phyloP scores from a whole-genome alignment of 2,113 vertebrate genomes.

The Cochlearius cochlearius region DNA sequence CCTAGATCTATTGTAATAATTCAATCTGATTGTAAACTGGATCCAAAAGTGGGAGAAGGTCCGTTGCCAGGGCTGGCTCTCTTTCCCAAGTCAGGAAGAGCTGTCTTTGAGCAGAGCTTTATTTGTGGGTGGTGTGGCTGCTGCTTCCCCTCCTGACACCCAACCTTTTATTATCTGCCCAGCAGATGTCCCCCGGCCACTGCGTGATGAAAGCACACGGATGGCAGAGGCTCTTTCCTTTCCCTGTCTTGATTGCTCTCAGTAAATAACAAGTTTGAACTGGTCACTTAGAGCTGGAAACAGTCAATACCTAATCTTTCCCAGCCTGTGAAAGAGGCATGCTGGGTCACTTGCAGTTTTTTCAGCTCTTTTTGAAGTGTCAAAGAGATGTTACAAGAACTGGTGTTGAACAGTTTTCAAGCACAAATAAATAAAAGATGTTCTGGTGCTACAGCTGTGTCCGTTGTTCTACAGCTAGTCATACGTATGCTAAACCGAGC shows the following conservation, averaged over 20 bases:
- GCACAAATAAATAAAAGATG: conserved; percentile 28
- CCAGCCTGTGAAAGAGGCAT: neutral
- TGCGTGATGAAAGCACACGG: neutral
- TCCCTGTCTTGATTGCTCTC: neutral
- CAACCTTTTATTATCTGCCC: neutral
- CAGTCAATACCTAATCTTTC: conserved; percentile 47
- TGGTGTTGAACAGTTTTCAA: neutral
- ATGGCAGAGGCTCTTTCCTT: neutral
- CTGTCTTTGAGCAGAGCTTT: neutral
- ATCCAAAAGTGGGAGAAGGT: neutral
- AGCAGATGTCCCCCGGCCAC: conserved; percentile 6
- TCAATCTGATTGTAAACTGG: neutral
- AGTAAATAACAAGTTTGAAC: conserved; percentile 32
- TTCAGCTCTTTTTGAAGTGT: neutral
- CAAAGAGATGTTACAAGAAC: neutral
- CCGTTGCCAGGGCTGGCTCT: accelerated
- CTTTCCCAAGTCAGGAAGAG: neutral
- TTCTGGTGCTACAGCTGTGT: neutral
- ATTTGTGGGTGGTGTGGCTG: neutral
- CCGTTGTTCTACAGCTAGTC: neutral
- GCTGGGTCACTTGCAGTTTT: conserved; percentile 14
- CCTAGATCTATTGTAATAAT: neutral
- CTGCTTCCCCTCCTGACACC: neutral
- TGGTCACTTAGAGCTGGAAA: neutral
- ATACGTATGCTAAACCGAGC: neutral